These are phyloP conservation scores for Vesta saturnalis DNA, from an alignment of 2,888 invertebrate genomes.

Conservation along the genomic window DNA sequence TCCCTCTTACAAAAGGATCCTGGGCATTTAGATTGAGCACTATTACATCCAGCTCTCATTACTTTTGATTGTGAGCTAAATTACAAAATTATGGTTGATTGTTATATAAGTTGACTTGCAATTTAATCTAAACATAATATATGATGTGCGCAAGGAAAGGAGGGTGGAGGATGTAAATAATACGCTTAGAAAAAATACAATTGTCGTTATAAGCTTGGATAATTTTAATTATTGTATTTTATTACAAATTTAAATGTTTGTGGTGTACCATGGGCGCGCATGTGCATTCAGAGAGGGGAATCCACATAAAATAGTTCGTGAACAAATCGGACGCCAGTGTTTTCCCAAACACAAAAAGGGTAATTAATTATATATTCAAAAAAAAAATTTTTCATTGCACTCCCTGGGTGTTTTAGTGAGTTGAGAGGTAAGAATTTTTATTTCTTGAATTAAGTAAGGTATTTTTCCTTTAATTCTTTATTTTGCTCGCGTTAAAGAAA, in stretches of 20 bases:
- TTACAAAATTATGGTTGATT: conserved; percentile 15
- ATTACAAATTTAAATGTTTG: conserved; percentile 18
- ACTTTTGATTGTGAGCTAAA: conserved; percentile 19
- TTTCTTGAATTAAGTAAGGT: no score
- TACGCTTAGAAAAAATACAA: no score
- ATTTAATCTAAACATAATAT: conserved; percentile 16
- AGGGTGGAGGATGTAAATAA: no score
- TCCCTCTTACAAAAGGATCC: background rate
- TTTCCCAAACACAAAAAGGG: conserved; percentile 15
- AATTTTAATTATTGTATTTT: no score
- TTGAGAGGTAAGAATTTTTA: no score
- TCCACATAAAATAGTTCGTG: conserved; percentile 31
- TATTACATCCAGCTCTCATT: conserved; percentile 14
- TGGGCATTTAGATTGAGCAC: background rate
- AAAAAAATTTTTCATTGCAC: no score
- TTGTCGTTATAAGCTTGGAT: no score
- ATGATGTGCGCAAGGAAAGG: no score
- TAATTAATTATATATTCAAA: no score
- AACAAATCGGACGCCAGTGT: conserved; percentile 29
- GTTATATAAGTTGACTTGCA: conserved; percentile 15
- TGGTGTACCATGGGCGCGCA: conserved; percentile 33
- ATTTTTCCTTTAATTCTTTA: no score
- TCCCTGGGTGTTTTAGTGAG: no score
- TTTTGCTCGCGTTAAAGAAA: no score
- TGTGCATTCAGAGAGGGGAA: conserved; percentile 32